Percentiles rank a stretch among this genome's conserved stretches.
Evolutionary conservation across 2,888 invertebrate species (phyloP).

Genomic region (Acanthosepion esculentum): DNA sequence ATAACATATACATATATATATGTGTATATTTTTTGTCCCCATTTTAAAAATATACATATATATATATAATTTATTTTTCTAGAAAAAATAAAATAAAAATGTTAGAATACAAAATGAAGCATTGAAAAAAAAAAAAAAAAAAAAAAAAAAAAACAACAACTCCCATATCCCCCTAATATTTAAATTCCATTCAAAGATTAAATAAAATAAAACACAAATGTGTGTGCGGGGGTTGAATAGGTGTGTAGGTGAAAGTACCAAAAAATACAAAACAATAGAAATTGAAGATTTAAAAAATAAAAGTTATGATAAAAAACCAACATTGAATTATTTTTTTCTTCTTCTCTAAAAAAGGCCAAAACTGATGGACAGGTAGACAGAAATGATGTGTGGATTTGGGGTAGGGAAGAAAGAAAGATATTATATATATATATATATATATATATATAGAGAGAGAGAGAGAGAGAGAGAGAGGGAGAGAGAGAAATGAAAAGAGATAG

Average conservation of each 20-base stretch:
- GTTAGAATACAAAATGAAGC: slow-evolving; percentile 33
- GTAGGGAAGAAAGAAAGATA: no score
- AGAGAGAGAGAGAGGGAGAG: no score
- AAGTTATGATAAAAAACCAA: slow-evolving; percentile 33
- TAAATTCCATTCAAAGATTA: background rate
- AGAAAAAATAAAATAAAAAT: slow-evolving; percentile 33
- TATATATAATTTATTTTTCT: slow-evolving; percentile 11
- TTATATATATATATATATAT: no score
- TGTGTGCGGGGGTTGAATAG: background rate
- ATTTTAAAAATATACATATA: slow-evolving; percentile 33
- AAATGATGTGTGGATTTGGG: background rate
- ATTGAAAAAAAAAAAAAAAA: background rate
- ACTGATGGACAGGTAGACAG: background rate
- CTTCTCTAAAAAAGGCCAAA: background rate
- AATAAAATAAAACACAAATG: background rate
- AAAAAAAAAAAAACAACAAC: background rate
- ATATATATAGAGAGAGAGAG: no score
- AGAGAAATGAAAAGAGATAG: background rate
- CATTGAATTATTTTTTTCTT: background rate
- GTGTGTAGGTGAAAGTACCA: slow-evolving; percentile 1
- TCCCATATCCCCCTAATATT: background rate
- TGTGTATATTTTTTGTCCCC: background rate
- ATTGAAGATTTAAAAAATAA: slow-evolving; percentile 21
- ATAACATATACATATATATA: background rate
- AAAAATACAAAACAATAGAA: slow-evolving; percentile 4